Evolutionary conservation across 2,888 invertebrate genomes (phyloP).

Genomic region (Tubulanus polymorphus): DNA sequence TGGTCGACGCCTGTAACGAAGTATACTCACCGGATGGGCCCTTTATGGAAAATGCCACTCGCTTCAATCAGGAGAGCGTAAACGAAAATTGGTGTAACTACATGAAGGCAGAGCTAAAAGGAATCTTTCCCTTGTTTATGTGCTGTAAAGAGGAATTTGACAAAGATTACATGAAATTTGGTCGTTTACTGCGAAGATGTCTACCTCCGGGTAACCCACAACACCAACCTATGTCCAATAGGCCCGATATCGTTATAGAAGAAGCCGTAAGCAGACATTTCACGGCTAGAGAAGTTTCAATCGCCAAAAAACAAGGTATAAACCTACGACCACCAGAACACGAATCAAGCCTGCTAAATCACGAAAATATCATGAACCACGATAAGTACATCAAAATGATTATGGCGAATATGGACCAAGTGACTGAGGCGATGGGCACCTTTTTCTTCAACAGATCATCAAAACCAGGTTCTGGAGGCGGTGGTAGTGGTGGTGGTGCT

Average conservation of each 20-base stretch:
- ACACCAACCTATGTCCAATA: not conserved
- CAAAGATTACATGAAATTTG: not conserved
- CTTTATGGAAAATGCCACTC: not conserved
- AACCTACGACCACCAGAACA: not conserved
- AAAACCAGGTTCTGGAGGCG: not conserved
- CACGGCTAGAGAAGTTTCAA: not conserved
- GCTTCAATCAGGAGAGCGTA: not conserved
- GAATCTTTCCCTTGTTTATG: not conserved
- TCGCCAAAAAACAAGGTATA: not conserved
- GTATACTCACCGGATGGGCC: not conserved
- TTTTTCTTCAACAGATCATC: not conserved
- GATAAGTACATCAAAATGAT: not conserved
- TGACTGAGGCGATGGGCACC: not conserved
- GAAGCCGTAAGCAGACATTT: not conserved
- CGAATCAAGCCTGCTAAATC: not conserved
- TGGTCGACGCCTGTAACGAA: conserved; percentile 1
- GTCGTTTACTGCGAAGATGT: not conserved
- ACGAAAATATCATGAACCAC: not conserved
- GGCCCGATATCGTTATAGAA: not conserved
- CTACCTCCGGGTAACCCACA: not conserved
- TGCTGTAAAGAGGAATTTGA: not conserved
- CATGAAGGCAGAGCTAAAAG: not conserved
- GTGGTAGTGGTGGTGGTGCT: not conserved
- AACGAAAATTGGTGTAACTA: not conserved
- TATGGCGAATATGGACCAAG: not conserved